Base-by-base conservation (phyloP, 2,888 invertebrate genomes). In the Perizoma flavofasciatum region DNA sequence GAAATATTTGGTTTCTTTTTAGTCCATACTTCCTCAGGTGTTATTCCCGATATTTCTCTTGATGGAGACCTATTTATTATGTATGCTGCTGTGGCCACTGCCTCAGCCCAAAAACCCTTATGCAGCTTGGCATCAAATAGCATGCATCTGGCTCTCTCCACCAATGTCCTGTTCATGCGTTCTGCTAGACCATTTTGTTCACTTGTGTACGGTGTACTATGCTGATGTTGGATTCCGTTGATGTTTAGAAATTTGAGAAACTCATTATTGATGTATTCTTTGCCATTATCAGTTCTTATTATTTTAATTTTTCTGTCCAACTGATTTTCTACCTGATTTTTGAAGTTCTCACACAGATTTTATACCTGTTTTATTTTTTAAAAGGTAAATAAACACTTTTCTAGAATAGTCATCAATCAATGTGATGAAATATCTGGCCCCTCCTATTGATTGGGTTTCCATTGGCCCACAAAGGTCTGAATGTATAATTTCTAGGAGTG, bases 151-250 rank as follows among this genome's bases (percentile, higher is more conserved):
- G 72, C 69, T 32, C 60, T 32, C 55, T 69, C 69, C 6, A 67
- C 67, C 7, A 70, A 34, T 1, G 69, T 71, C 8, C 70, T 56
- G 49, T 72, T 71, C 65, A 68, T 67, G 5, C 79, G 47, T 55
- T 83, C 82, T 2, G 79, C 70, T 0, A 72, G 22, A 0, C 78
- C 82, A 66, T 82, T 83, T 43, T 78, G 75, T 53, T 81, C 67
- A 0, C 78, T 77, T 4, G 72, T 75, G 46, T 78, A 73, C 0
- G 79, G 68, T 2, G 68, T 65, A 37, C 5, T 52, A n/a, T n/a
- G n/a, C n/a, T n/a, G n/a, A n/a, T n/a, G n/a, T n/a, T n/a, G n/a
- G n/a, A n/a, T n/a, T n/a, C 44, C n/a, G 6, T 51, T 11, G 35
- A 35, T 35, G 35, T 5, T 6, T 35, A 70, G 43, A 45, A 55